phyloP scores from a whole-genome alignment of 2,113 vertebrate genomes.

The Limanda limanda region DNA sequence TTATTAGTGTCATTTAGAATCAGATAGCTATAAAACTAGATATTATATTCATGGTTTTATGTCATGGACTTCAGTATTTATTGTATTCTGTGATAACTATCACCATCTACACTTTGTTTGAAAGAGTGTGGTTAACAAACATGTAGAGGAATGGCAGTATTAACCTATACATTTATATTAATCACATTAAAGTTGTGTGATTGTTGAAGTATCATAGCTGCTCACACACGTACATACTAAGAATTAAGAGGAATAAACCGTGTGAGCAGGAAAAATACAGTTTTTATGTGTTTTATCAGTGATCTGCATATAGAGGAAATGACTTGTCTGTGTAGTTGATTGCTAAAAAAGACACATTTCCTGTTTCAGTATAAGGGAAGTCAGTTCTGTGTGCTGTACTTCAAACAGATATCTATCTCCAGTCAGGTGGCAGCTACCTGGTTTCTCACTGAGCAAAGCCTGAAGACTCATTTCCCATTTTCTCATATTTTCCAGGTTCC shows the following conservation, averaged over 20 bases:
- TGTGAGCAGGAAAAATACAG: not conserved
- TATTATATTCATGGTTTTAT: too few species aligned
- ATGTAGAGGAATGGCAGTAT: too few species aligned
- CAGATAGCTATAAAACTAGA: too few species aligned
- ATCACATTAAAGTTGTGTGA: too few species aligned
- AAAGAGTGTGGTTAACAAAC: too few species aligned
- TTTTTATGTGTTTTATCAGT: conserved; percentile 24
- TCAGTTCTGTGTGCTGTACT: not conserved
- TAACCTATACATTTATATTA: too few species aligned
- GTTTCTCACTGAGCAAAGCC: not conserved
- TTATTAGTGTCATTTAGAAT: too few species aligned
- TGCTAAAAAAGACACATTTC: conserved; percentile 72
- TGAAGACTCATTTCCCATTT: not conserved
- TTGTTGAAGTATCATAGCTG: too few species aligned
- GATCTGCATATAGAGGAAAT: conserved; percentile 64
- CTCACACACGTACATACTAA: not conserved
- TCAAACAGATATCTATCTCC: conserved; percentile 5
- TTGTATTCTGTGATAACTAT: too few species aligned
- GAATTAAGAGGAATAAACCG: not conserved
- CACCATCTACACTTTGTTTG: too few species aligned
- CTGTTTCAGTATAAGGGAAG: conserved; percentile 61
- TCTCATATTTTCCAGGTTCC: conserved; percentile 22
- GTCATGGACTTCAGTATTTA: too few species aligned
- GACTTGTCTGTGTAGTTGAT: conserved; percentile 59
- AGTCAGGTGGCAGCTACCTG: not conserved